Base-by-base conservation (phyloP, 2,797 vertebrate species). In the Tarsius wallacei region DNA sequence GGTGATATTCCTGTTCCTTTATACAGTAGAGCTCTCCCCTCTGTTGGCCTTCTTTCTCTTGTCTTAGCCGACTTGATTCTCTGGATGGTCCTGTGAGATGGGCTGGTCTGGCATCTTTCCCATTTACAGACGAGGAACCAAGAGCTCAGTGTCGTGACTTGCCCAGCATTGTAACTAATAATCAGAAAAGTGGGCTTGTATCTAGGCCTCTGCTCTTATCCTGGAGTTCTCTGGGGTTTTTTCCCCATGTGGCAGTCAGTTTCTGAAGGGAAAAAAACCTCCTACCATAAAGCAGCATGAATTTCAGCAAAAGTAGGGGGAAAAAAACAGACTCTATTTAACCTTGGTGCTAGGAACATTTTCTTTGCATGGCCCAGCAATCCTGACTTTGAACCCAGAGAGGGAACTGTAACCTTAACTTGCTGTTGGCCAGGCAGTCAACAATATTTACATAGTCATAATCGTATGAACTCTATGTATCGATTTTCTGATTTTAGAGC, bases 351-450 rank as follows among this genome's bases (percentile, higher is more conserved):
- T 51, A 63, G 66, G 13, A 82, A 66, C 64, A 59, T 47, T 92
- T 87, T 92, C 93, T 93, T 85, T 51, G 5, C n/a, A 49, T 53
- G 28, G 49, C 19, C 36, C 68, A 77, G 63, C n/a, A 87, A 53
- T 85, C 57, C 12, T 81, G 84, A 83, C 82, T 81, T 81, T 68
- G 91, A 94, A 42, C 87, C 53, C 36, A 74, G 26, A 66, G 73
- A 93, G 36, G 74, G 42, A 91, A 70, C 86, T 33, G 3, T 64
- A 31, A 74, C 7, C 5, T 57, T 70, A 36, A 76, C 64, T 61
- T 12, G 4, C 5, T 57, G 24, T 26, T 51, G 31, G n/a, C 59
- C 80, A 26, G 17, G 19, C 55, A 57, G 64, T 73, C 57, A n/a
- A 49, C 63, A 84, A 22, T 86, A 17, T 84, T 87, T 88, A 83